Evolutionary conservation across 2,113 vertebrate genomes (phyloP), one percentile per base, ranked within the genome.

Genomic region (Mola mola): DNA sequence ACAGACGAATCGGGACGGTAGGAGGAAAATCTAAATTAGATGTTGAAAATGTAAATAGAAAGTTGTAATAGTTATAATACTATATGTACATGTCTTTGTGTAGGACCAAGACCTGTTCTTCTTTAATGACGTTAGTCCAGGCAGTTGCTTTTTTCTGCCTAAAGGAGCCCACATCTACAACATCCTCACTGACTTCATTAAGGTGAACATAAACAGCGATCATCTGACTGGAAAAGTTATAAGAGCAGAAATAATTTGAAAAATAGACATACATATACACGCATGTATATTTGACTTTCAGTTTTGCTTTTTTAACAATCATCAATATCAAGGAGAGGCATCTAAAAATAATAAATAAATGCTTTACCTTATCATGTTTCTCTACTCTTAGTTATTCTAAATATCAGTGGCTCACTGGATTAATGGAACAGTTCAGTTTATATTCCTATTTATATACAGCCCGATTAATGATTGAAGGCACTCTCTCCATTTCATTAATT

Each of bases 71-170:
- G 1, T 61, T 1, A 1, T 51, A 31, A 43, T 51, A 20, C 2
- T 6, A 31, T 17, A 4, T 66, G 6, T 44, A 2, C 44, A 2
- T 29, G 10, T 57, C 17, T 63, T 26, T 58, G 2, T 10, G 1
- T 61, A 92, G 91, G 89, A 89, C 40, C 89, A 96, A 91, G 93
- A 96, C 44, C 88, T 98, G 29, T 98, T 96, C 79, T 98, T 98
- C 81, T 98, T 98, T 81, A 94, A 95, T 6, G 91, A 95, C 1
- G 84, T 95, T 68, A 98, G 96, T 77, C 96, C 96, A 0, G 96
- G 96, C 25, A 98, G 96, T 81, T 97, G 95, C 75, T 97, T 98
- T 85, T 98, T 98, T 75, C 88, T 98, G 20, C 96, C 96, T 0
- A 95, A 94, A 46, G 96, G 96, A 26, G 92, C 95, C 10, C 92